Evolutionary conservation across 2,797 vertebrate genomes (phyloP).

Genomic region (Falco columbarius): DNA sequence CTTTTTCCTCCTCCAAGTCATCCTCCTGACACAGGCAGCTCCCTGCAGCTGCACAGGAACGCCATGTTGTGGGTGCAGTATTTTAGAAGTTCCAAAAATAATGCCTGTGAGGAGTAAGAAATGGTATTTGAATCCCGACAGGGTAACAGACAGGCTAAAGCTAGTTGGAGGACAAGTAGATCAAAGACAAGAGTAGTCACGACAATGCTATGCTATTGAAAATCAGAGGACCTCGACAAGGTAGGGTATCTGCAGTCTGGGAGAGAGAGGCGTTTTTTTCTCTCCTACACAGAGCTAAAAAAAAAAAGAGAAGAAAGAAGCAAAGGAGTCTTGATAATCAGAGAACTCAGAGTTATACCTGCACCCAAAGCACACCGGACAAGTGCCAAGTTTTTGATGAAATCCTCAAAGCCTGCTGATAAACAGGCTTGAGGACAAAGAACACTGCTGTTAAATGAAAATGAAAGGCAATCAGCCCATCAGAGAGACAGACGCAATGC

Average conservation of each 20-base stretch:
- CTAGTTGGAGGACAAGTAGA: neutral
- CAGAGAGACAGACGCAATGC: neutral
- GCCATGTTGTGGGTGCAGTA: slow-evolving; percentile 2
- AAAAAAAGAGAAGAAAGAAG: neutral
- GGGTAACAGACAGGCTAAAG: slow-evolving; percentile 22
- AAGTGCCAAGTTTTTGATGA: neutral
- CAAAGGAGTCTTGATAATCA: neutral
- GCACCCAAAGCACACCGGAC: neutral
- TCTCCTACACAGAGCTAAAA: neutral
- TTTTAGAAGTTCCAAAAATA: slow-evolving; percentile 68
- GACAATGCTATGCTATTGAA: neutral
- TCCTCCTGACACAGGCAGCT: slow-evolving; percentile 1
- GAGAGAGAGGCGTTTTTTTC: neutral
- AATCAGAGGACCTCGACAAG: neutral
- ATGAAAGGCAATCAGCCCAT: neutral
- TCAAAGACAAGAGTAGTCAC: slow-evolving; percentile 24
- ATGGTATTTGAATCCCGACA: neutral
- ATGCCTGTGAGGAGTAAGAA: slow-evolving; percentile 47
- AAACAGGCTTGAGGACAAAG: neutral
- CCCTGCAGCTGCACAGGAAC: slow-evolving; percentile 24
- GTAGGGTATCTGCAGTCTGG: neutral
- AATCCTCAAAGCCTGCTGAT: neutral
- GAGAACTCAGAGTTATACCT: neutral
- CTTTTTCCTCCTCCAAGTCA: neutral
- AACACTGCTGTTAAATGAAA: neutral